phyloP scores from a whole-genome alignment of 2,888 invertebrate genomes.

The Drosophila suboccidentalis region DNA sequence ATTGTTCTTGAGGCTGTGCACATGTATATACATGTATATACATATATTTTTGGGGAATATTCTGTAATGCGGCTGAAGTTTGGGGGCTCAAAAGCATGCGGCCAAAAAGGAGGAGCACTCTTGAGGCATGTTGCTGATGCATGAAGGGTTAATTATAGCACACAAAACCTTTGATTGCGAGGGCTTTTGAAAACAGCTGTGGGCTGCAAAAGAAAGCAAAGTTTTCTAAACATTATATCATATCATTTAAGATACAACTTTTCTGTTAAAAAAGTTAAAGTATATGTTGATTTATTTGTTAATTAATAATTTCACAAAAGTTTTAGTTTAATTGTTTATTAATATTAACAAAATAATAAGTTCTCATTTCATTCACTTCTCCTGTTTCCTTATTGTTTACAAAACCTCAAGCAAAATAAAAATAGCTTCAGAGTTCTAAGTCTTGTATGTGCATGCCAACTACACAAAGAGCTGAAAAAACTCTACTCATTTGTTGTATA shows the following conservation, averaged over 20 bases:
- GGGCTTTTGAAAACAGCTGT: not conserved
- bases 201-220: not conserved
- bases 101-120: constrained; percentile 43
- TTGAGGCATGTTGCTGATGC: constrained; percentile 64
- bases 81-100: not conserved
- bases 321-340: too few relatives aligned
- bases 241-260: not conserved
- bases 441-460: not conserved
- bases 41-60: constrained; percentile 22
- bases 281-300: too few relatives aligned
- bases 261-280: not conserved
- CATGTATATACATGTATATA: not conserved
- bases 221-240: not conserved
- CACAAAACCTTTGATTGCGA: constrained; percentile 39
- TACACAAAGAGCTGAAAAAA: constrained; percentile 17
- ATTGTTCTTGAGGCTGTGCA: constrained; percentile 51
- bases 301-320: too few relatives aligned
- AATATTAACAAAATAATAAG: not conserved
- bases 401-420: not conserved
- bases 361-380: not conserved
- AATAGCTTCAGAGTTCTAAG: not conserved
- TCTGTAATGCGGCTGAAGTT: constrained; percentile 32
- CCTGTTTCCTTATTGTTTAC: too few relatives aligned
- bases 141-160: constrained; percentile 72
- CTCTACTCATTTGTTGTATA: constrained; percentile 27